Base-by-base conservation (phyloP, 2,797 vertebrate species). In the Leuciscus waleckii region DNA sequence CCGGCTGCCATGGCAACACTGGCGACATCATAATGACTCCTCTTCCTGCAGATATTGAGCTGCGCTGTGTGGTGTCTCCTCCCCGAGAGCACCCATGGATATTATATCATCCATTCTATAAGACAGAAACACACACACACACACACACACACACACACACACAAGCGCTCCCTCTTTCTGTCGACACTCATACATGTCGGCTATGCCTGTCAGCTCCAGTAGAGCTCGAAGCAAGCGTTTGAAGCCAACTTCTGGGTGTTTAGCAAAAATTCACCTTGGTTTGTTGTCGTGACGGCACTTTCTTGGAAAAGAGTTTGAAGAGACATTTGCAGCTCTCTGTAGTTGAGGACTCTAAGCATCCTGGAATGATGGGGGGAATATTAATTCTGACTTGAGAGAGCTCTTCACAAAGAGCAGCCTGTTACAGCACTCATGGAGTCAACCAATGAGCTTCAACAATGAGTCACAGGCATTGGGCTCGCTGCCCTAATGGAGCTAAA, bases 1-100 rank as follows among this genome's bases (percentile, higher is more conserved):
- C 93, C 94, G 93, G 94, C 93, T 96, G 92, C 94, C 93, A 96
- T 96, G 93, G 95, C 93, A 96, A 96, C 95, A 88, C 91, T 90
- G 92, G 91, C 94, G 90, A 95, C 95, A 93, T 95, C 94, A 95
- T 94, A 93, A 94, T 92, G 93, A 94, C 93, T 94, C 93, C 92
- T 92, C 91, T 93, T 95, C 92, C 92, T 93, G 93, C 93, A 93
- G 93, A 94, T 94, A 95, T 91, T 83, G 92, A 94, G 92, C 92
- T 93, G 93, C 92, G 46, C 92, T 91, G 92, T 93, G 90, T 94
- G 93, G 93, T 91, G 92, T 95, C 93, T 94, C 90, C 91, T 93
- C 92, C 92, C 93, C 92, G 90, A 26, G 71, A 78, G 87, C 93
- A 89, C 90, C 91, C 90, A 92, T 91, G 91, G 91, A 92, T 92